Evolutionary conservation across 2,888 invertebrate genomes (phyloP).

Genomic region (Eulithis testata): DNA sequence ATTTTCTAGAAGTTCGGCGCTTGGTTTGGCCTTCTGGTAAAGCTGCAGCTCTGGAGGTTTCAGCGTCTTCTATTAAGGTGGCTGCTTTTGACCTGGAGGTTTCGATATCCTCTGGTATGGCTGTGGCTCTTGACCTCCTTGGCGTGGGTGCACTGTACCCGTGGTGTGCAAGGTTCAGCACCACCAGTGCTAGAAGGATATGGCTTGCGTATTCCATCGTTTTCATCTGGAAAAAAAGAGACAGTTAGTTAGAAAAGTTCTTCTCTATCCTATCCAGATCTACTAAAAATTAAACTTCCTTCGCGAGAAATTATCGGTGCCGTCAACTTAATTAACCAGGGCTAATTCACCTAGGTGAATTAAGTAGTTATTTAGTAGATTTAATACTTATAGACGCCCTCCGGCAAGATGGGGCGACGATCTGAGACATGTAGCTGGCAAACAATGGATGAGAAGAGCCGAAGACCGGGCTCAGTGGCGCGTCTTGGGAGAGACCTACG

Average conservation of each 20-base stretch:
- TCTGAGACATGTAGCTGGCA: too few relatives aligned
- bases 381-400: too few relatives aligned
- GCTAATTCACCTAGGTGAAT: too few relatives aligned
- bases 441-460: too few relatives aligned
- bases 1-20: slow-evolving; percentile 66
- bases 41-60: slow-evolving; percentile 45
- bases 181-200: slow-evolving; percentile 57
- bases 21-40: slow-evolving; percentile 51
- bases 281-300: too few relatives aligned
- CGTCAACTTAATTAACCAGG: too few relatives aligned
- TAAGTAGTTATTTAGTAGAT: too few relatives aligned
- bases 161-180: slow-evolving; percentile 58
- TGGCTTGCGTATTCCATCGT: slow-evolving; percentile 63
- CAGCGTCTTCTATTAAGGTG: slow-evolving; percentile 38
- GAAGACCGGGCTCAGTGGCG: too few relatives aligned
- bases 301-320: too few relatives aligned
- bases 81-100: slow-evolving; percentile 66
- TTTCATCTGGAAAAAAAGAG: slow-evolving; percentile 60
- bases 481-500: too few relatives aligned
- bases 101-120: slow-evolving; percentile 44
- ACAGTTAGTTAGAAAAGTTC: slow-evolving; percentile 16
- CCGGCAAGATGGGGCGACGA: too few relatives aligned
- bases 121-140: slow-evolving; percentile 67
- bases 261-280: too few relatives aligned
- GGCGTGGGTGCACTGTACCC: slow-evolving; percentile 64